phyloP scores from a whole-genome alignment of 2,113 vertebrate species.

The Riparia riparia region DNA sequence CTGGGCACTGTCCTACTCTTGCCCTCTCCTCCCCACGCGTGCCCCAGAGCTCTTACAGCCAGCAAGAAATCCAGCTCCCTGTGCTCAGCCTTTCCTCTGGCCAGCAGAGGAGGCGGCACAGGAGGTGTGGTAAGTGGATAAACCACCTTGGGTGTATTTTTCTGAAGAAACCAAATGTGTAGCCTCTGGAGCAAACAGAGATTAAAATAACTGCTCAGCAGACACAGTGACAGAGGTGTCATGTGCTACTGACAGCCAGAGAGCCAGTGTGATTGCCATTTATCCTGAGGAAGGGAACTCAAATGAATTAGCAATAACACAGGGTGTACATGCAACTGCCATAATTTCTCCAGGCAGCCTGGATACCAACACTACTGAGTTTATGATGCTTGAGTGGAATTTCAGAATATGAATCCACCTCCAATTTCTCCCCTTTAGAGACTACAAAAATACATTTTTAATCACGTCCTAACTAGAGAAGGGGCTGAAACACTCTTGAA shows the following conservation, averaged over 20 bases:
- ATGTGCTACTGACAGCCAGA: neutral
- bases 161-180: neutral
- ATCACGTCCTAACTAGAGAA: constrained; percentile 30
- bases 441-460: constrained; percentile 38
- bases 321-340: neutral
- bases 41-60: neutral
- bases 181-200: neutral
- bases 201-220: neutral
- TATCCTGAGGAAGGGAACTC: neutral
- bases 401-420: constrained; percentile 1
- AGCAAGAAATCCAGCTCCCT: neutral
- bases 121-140: neutral
- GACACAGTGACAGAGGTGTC: neutral
- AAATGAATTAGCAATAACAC: neutral
- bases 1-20: neutral
- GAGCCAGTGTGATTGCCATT: neutral
- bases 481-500: neutral
- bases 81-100: neutral
- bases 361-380: neutral
- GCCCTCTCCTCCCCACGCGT: neutral
- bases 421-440: neutral
- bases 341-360: neutral
- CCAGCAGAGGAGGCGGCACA: neutral
- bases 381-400: neutral
- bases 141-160: neutral